Evolutionary conservation across 2,888 invertebrate genomes (phyloP), one percentile per base, ranked within the genome.

Genomic region (Physocephala rufipes): DNA sequence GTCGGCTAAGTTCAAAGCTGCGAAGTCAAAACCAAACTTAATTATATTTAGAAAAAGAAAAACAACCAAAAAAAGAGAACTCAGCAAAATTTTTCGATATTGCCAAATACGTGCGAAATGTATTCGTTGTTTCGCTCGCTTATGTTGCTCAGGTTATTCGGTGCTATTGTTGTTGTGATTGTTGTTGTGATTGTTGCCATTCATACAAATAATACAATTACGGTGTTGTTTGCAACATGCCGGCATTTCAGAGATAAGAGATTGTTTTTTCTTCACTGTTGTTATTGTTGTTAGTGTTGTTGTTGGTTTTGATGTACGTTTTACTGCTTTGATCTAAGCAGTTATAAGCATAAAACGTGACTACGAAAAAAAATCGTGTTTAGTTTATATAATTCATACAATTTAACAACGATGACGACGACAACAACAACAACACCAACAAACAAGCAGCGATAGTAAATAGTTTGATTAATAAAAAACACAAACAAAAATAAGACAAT

Each of bases 401-500:
- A n/a, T 21, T 21, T 24, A 55, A 55, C 24, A n/a, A 1, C 53
- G 9, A 51, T 16, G 9, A 7, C 51, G 7, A 51, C 1, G 19
- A 51, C n/a, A 51, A n/a, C 58, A 58, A 58, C 21, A 55, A 2
- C 16, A 58, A 24, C 26, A 47, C 13, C n/a, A 19, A 49, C 5
- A 49, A 7, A 21, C 19, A 21, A 24, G 53, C n/a, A 2, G 24
- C 53, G 7, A 9, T n/a, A 55, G n/a, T n/a, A n/a, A n/a, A 55
- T 21, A 55, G 53, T 43, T 26, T 26, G 24, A 47, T 21, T 13
- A 21, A 55, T 13, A 24, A 7, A 55, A 15, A 4, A 55, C 36
- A 55, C 3, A 55, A 15, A n/a, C n/a, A 43, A 43, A 43, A 63
- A 63, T 45, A 63, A 47, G 59, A 66, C 7, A 70, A 63, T 65